These are phyloP conservation scores for Eriosoma lanigerum DNA, from an alignment of 1,140 invertebrate species.

Conservation along the genomic window DNA sequence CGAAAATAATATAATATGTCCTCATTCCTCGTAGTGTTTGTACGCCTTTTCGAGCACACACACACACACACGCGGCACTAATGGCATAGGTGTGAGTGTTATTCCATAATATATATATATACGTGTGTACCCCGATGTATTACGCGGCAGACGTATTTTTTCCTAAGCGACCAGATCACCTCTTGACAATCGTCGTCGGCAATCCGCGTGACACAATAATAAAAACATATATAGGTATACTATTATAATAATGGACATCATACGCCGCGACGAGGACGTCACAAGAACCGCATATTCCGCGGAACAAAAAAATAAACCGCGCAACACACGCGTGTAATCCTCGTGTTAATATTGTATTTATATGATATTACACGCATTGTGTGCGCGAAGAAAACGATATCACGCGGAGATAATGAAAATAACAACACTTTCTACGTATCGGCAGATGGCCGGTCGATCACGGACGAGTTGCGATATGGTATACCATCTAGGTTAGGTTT, in stretches of 20 bases:
- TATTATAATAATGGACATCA: slow-evolving; percentile 2
- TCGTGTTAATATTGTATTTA: neutral
- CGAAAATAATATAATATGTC: slow-evolving; percentile 37
- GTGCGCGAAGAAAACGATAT: neutral
- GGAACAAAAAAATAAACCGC: neutral
- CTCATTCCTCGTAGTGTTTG: no score
- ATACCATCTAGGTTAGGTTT: no score
- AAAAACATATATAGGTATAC: neutral
- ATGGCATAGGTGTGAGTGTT: slow-evolving; percentile 50
- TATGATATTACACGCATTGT: neutral
- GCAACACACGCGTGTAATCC: slow-evolving; percentile 2
- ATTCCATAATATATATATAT: slow-evolving; percentile 7
- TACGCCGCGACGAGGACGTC: neutral
- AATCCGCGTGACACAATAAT: slow-evolving; percentile 5
- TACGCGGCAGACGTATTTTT: neutral
- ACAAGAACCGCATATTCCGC: no score
- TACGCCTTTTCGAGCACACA: slow-evolving; percentile 26
- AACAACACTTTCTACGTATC: neutral
- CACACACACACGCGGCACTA: neutral
- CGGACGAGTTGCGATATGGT: slow-evolving; percentile 2
- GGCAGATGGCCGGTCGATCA: slow-evolving; percentile 17
- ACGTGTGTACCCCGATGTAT: neutral
- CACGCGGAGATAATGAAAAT: neutral
- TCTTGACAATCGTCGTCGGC: slow-evolving; percentile 29
- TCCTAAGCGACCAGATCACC: neutral